A percentile compares a stretch with the other conserved stretches of the same genome.
These are phyloP conservation scores for Patella ulyssiponensis DNA, from an alignment of 2,888 invertebrate species.

Conservation along the genomic window DNA sequence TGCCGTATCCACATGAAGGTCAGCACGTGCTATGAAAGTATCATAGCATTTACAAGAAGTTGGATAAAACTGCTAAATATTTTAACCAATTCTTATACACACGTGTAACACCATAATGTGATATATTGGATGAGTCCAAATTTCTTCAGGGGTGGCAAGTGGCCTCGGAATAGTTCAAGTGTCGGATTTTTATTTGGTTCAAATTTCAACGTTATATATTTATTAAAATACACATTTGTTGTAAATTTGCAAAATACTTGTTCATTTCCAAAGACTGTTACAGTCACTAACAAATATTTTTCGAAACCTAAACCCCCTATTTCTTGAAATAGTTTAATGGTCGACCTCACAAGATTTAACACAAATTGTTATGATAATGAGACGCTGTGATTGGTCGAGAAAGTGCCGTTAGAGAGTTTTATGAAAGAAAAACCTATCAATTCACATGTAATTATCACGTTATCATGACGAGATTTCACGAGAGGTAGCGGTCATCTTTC, in stretches of 20 bases:
- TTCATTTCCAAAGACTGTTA: too few relatives aligned
- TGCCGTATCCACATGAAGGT: too few relatives aligned
- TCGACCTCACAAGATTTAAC: neutral
- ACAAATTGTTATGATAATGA: conserved; percentile 18
- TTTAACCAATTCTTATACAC: conserved; percentile 9
- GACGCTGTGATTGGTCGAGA: conserved; percentile 18
- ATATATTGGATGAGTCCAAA: neutral
- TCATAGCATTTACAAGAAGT: conserved; percentile 3
- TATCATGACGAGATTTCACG: conserved; percentile 8
- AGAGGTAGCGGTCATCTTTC: too few relatives aligned
- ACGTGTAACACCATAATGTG: conserved; percentile 4
- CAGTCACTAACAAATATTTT: too few relatives aligned
- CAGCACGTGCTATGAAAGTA: neutral
- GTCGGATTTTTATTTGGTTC: too few relatives aligned
- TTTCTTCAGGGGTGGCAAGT: too few relatives aligned
- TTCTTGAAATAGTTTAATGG: too few relatives aligned
- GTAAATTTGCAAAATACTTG: too few relatives aligned
- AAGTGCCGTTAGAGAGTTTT: conserved; percentile 16
- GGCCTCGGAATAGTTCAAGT: too few relatives aligned
- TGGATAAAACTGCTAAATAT: conserved; percentile 2
- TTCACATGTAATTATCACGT: conserved; percentile 23
- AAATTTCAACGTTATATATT: too few relatives aligned
- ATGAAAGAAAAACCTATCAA: conserved; percentile 27
- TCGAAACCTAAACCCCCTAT: too few relatives aligned
- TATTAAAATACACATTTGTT: too few relatives aligned